Base-by-base conservation (phyloP, 2,113 vertebrate species). In the Barnardius zonarius region DNA sequence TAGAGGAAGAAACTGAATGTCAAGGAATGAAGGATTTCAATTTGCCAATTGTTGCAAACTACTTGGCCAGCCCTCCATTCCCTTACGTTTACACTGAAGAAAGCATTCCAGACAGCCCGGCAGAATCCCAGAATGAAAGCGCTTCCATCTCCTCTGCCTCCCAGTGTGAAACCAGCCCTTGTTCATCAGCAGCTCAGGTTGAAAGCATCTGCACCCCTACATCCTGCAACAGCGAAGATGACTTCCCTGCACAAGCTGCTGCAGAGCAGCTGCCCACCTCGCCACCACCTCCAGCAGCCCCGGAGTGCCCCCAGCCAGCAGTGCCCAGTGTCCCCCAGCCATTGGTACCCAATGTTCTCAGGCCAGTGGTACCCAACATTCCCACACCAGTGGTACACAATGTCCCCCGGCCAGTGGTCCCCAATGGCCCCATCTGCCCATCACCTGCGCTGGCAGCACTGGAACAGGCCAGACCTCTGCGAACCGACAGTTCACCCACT, bases 1-100 rank as follows among this genome's bases (percentile, higher is more conserved):
- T 83, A 99, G 98, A 98, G 93, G 98, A 99, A 76, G 98, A 98
- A 82, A 97, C 98, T 23, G 97, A 98, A 48, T 88, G 95, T 88
- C 96, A 98, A 91, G 98, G 98, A 87, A 89, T 84, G 75, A 98
- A 98, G 90, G 93, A 95, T 44, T 86, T 98, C 6, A 97, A 98
- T 92, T 90, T 99, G 93, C 97, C 98, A 75, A 86, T 98, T 97
- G 97, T 98, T 66, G 98, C 97, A 9, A 98, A 98, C 97, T 98
- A 97, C 94, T 89, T 98, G 84, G 96, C 98, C 48, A 98, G 94
- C 91, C 98, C 98, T 0, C 97, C 97, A 7, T 97, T 98, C 91
- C 94, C 98, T 44, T 98, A 94, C 10, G 55, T 92, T 67, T 97
- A 97, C 90, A 59, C 95, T 13, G 96, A 98, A 79, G 98, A 97